These are phyloP conservation scores for Sebastes minor DNA, from an alignment of 2,797 vertebrate genomes.

Conservation along the genomic window DNA sequence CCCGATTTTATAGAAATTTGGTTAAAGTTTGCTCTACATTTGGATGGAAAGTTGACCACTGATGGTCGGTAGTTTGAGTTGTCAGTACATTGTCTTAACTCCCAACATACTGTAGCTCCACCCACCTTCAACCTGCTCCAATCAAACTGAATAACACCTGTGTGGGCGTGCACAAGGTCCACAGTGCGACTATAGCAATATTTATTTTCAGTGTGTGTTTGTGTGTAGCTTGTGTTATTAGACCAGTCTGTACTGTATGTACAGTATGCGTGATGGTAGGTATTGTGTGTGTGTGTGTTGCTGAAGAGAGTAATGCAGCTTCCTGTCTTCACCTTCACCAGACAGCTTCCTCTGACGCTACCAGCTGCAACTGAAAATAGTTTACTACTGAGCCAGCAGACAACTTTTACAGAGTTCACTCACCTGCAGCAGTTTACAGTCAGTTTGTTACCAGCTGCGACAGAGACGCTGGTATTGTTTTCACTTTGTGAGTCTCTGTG, in stretches of 20 bases:
- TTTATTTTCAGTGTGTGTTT: not conserved
- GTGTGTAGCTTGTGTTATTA: not conserved
- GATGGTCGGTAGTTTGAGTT: not conserved
- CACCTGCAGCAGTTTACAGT: not conserved
- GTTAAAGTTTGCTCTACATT: not conserved
- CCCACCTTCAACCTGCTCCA: not conserved
- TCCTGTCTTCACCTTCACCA: slow-evolving; percentile 14
- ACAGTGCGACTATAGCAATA: not conserved
- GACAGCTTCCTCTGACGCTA: slow-evolving; percentile 15
- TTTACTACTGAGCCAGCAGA: not conserved
- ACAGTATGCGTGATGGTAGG: not conserved
- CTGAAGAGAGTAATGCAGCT: not conserved
- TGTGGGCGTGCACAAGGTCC: not conserved
- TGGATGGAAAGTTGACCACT: not conserved
- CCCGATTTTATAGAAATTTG: not conserved
- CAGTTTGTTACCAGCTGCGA: too few relatives aligned
- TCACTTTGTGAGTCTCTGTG: too few relatives aligned
- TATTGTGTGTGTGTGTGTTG: not conserved
- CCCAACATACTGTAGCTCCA: not conserved
- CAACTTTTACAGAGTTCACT: not conserved
- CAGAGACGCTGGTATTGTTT: too few relatives aligned
- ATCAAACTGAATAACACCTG: not conserved
- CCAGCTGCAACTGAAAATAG: not conserved
- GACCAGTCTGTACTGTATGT: not conserved
- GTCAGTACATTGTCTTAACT: not conserved